These are phyloP conservation scores for Neomorphus geoffroyi DNA, from an alignment of 2,797 vertebrate species.

Conservation along the genomic window DNA sequence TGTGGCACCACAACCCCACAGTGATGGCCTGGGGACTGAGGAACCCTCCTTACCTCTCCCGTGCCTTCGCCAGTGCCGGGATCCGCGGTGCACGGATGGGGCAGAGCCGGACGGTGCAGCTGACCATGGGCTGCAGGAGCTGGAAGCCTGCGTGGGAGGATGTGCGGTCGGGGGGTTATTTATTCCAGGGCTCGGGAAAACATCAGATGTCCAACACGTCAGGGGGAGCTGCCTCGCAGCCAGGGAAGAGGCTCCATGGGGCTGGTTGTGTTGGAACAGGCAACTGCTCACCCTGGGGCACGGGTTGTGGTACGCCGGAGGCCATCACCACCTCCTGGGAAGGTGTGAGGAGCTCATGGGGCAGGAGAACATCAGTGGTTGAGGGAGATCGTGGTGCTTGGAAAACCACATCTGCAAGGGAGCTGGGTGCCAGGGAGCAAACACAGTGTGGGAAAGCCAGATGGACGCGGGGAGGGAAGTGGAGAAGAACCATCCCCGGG, in stretches of 20 bases:
- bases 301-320: rapidly evolving
- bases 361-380: rapidly evolving
- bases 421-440: neutral
- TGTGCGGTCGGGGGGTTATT: neutral
- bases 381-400: neutral
- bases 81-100: neutral
- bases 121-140: neutral
- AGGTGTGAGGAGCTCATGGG: neutral
- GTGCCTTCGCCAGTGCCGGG: rapidly evolving
- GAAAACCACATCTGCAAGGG: neutral
- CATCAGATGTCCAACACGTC: neutral
- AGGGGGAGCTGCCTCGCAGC: neutral
- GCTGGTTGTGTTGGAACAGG: neutral
- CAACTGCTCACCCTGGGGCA: rapidly evolving
- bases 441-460: neutral
- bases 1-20: rapidly evolving
- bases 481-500: neutral
- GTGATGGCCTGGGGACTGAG: neutral
- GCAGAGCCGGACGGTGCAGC: neutral
- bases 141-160: neutral
- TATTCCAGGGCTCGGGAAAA: neutral
- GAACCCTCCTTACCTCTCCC: neutral
- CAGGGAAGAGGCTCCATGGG: neutral
- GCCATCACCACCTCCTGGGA: no score
- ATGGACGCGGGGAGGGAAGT: neutral